Percentiles rank a stretch among this genome's conserved stretches.
Conservation (phyloP, 2,888 invertebrate species). For the Cyaniris semiargus region DNA sequence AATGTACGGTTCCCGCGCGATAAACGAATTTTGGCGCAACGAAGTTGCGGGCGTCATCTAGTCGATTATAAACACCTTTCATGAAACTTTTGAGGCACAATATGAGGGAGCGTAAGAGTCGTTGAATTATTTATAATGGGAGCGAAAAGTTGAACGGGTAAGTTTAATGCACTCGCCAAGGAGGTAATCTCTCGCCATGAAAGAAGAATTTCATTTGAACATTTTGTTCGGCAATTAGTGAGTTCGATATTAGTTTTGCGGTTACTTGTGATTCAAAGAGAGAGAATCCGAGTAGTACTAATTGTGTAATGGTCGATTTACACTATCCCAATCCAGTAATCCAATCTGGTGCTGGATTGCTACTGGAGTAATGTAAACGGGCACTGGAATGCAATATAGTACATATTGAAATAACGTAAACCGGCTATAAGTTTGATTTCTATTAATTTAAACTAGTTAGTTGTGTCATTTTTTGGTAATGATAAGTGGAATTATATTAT, state of each 20-base stretch:
- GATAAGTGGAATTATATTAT: no score
- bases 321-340: no score
- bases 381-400: no score
- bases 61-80: slow-evolving; percentile 26
- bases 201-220: slow-evolving; percentile 39
- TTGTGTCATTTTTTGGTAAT: background rate
- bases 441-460: background rate
- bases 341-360: no score
- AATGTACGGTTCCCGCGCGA: no score
- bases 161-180: slow-evolving; percentile 46
- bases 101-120: slow-evolving; percentile 25
- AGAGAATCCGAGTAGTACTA: background rate
- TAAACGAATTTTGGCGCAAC: no score
- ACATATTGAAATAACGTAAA: no score
- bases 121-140: slow-evolving; percentile 55
- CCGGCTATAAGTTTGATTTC: background rate
- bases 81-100: slow-evolving; percentile 27
- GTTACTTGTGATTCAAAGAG: background rate
- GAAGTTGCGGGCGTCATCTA: no score
- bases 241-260: slow-evolving; percentile 34
- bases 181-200: slow-evolving; percentile 38
- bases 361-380: no score
- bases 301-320: background rate
- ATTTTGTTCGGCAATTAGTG: slow-evolving; percentile 37
- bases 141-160: slow-evolving; percentile 41